Evolutionary conservation across 2,113 vertebrate species (phyloP).

Genomic region (Clarias macrocephalus): DNA sequence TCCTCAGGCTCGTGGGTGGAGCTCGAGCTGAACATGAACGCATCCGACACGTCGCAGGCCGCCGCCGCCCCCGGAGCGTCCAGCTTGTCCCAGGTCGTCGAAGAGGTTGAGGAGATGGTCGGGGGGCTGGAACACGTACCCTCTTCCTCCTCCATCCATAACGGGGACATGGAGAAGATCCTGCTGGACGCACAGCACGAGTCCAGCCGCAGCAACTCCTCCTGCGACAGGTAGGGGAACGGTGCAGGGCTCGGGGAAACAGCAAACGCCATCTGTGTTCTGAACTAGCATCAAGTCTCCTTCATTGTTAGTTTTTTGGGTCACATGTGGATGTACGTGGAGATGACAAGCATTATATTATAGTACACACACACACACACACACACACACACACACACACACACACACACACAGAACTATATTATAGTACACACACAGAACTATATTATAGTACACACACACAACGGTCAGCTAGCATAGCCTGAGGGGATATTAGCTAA

Average conservation of each 20-base stretch:
- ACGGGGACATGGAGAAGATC: slow-evolving; percentile 98
- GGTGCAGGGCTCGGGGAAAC: neutral
- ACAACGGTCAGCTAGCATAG: too few relatives aligned
- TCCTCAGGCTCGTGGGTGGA: slow-evolving; percentile 95
- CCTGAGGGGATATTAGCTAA: too few relatives aligned
- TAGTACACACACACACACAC: too few relatives aligned
- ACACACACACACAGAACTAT: too few relatives aligned
- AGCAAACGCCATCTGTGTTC: too few relatives aligned
- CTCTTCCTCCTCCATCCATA: slow-evolving; percentile 96
- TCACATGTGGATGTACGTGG: neutral
- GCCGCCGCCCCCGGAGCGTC: slow-evolving; percentile 55
- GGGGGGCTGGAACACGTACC: slow-evolving; percentile 92
- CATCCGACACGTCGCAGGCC: slow-evolving; percentile 43
- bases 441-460: too few relatives aligned
- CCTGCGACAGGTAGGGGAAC: slow-evolving; percentile 88
- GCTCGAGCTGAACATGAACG: slow-evolving; percentile 86
- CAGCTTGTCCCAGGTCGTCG: slow-evolving; percentile 67
- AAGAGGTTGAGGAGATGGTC: slow-evolving; percentile 68
- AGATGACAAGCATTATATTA: neutral
- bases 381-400: too few relatives aligned
- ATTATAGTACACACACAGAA: too few relatives aligned
- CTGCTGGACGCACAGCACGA: slow-evolving; percentile 96
- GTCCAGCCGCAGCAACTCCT: slow-evolving; percentile 96
- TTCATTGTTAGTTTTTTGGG: too few relatives aligned
- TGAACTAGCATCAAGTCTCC: too few relatives aligned